These are phyloP conservation scores for Perizoma flavofasciatum DNA, from an alignment of 2,888 invertebrate species.

Conservation along the genomic window DNA sequence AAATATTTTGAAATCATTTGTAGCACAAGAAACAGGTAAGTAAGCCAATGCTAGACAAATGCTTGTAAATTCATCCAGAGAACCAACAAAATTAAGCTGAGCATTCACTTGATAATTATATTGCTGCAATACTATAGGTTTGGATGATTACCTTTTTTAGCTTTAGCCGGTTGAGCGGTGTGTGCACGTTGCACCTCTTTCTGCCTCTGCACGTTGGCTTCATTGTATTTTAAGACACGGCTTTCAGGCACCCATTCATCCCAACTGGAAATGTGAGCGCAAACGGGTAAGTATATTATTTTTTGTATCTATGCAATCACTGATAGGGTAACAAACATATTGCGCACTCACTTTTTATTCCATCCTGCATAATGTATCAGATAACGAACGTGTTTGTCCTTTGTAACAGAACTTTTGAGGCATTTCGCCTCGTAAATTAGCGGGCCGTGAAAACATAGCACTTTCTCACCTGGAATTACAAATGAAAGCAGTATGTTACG, in stretches of 20 bases:
- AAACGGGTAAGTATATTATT: neutral
- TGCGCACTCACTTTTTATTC: constrained; percentile 94
- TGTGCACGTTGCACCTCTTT: constrained; percentile 93
- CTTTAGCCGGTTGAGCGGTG: constrained; percentile 87
- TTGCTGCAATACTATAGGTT: too few species aligned
- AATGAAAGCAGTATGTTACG: constrained; percentile 4
- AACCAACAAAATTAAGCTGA: too few species aligned
- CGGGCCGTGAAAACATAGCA: constrained; percentile 98
- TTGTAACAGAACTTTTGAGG: constrained; percentile 90
- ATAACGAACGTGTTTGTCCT: constrained; percentile 95
- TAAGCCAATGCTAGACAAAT: too few species aligned
- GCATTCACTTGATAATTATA: too few species aligned
- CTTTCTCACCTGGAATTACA: constrained; percentile 89
- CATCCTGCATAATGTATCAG: constrained; percentile 98
- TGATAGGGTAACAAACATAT: neutral
- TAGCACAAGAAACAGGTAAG: too few species aligned
- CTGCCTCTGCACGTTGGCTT: constrained; percentile 93
- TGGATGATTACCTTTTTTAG: constrained; percentile 80
- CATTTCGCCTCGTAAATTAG: constrained; percentile 98
- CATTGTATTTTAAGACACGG: constrained; percentile 94
- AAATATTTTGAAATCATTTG: too few species aligned
- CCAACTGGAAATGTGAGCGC: constrained; percentile 85
- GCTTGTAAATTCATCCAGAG: too few species aligned
- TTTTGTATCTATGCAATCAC: neutral
- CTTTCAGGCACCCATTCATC: constrained; percentile 97